Evolutionary conservation across 1,140 invertebrate species (phyloP).

Genomic region (Melipona quadrifasciata): DNA sequence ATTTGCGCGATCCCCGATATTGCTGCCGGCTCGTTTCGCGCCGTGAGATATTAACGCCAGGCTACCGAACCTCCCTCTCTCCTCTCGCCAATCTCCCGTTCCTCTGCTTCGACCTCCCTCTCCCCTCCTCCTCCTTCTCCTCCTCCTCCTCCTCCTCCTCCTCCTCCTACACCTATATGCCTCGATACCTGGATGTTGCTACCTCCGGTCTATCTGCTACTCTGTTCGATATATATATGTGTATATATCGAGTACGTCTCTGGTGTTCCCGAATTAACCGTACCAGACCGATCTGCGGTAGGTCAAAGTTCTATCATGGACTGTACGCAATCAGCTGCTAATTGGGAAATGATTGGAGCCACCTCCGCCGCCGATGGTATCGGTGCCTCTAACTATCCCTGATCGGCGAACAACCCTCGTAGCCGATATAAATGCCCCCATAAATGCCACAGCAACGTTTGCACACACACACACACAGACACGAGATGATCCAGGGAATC

Average conservation of each 20-base stretch:
- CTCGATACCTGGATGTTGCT: conserved; percentile 16
- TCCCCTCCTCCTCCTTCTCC: neutral
- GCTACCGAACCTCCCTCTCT: conserved; percentile 27
- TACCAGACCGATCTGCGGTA: conserved; percentile 46
- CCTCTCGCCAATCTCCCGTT: neutral
- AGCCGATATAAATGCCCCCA: conserved; percentile 62
- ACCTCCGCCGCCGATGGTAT: conserved; percentile 68
- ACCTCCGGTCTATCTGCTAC: conserved; percentile 19
- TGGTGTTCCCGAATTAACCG: conserved; percentile 47
- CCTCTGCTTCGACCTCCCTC: neutral
- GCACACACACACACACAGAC: too few species aligned
- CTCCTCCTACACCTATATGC: neutral
- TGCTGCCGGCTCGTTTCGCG: conserved; percentile 60
- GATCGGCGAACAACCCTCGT: conserved; percentile 41
- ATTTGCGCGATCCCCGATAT: conserved; percentile 68
- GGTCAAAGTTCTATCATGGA: conserved; percentile 66
- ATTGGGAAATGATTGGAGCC: conserved; percentile 79
- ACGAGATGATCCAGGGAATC: neutral
- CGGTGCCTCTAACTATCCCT: conserved; percentile 62
- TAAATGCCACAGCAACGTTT: conserved; percentile 66
- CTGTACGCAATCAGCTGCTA: conserved; percentile 78
- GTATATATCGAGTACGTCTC: conserved; percentile 30
- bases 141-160: neutral
- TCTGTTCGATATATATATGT: neutral
- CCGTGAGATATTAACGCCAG: conserved; percentile 63